Conservation (phyloP, 1,140 invertebrate species). For the Galleria mellonella region DNA sequence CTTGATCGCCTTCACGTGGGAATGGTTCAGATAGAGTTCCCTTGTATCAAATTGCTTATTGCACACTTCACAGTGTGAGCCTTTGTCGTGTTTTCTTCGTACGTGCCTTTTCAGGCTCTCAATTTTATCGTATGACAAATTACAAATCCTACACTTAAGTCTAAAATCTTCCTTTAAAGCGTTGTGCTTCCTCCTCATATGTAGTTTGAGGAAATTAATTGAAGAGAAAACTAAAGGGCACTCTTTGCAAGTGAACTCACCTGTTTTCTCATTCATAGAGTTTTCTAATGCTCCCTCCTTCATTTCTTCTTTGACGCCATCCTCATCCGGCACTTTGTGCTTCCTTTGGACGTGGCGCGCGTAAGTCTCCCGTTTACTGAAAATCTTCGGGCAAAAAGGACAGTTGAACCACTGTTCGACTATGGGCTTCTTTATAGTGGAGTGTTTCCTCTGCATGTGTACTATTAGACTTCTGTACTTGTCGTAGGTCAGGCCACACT, state of each 20-base stretch:
- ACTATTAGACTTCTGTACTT: constrained; percentile 59
- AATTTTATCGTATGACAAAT: constrained; percentile 58
- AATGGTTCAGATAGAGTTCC: constrained; percentile 50
- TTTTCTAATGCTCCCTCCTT: constrained; percentile 11
- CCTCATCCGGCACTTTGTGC: constrained; percentile 44
- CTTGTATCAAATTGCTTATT: constrained; percentile 53
- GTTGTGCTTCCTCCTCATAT: constrained; percentile 65
- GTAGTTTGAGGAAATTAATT: constrained; percentile 47
- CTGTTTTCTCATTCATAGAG: constrained; percentile 39
- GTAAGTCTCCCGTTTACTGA: constrained; percentile 55
- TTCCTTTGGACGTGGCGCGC: constrained; percentile 59
- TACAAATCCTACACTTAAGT: constrained; percentile 56
- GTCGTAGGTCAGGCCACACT: constrained; percentile 59
- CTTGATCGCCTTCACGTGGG: constrained; percentile 43
- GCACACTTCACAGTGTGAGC: constrained; percentile 47
- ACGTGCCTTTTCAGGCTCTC: constrained; percentile 62
- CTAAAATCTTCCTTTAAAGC: constrained; percentile 52
- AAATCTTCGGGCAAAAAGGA: constrained; percentile 57
- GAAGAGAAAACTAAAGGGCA: constrained; percentile 57
- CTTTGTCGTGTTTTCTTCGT: constrained; percentile 54
- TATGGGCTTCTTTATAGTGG: constrained; percentile 20
- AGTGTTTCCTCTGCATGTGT: constrained; percentile 55
- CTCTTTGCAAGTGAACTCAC: constrained; percentile 52
- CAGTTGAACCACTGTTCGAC: constrained; percentile 48
- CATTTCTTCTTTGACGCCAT: constrained; percentile 15